Conservation (phyloP, 2,797 vertebrate genomes). For the Tangara arthus region DNA sequence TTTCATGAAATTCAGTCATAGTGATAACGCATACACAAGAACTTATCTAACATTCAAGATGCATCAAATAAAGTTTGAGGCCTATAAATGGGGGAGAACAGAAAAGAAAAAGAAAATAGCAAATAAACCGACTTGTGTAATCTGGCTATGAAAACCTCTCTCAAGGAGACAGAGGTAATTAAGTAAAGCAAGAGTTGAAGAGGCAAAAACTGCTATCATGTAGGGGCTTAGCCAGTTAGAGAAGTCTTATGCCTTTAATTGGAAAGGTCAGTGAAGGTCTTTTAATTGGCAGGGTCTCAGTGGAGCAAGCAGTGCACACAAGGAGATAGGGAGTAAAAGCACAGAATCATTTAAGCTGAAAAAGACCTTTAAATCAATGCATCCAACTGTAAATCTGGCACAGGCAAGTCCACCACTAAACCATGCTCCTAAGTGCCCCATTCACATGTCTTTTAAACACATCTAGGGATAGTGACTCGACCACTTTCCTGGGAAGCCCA, state of each 20-base stretch:
- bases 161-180: neutral
- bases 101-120: neutral
- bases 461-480: fast-evolving
- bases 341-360: neutral
- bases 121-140: neutral
- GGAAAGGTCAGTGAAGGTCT: neutral
- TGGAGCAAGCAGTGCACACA: neutral
- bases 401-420: neutral
- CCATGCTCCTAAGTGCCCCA: fast-evolving
- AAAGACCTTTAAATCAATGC: neutral
- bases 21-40: neutral
- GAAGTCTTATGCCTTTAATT: neutral
- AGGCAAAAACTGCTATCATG: neutral
- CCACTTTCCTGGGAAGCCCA: neutral
- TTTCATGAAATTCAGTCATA: neutral
- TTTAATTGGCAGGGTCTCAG: neutral
- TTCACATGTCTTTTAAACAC: fast-evolving
- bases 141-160: neutral
- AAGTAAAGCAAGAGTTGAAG: neutral
- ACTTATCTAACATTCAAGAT: neutral
- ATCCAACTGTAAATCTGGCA: neutral
- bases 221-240: neutral
- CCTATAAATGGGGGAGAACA: neutral
- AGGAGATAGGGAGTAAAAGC: neutral
- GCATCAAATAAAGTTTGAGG: neutral